Evolutionary conservation across 2,888 invertebrate genomes (phyloP).

Genomic region (Altica lythri): DNA sequence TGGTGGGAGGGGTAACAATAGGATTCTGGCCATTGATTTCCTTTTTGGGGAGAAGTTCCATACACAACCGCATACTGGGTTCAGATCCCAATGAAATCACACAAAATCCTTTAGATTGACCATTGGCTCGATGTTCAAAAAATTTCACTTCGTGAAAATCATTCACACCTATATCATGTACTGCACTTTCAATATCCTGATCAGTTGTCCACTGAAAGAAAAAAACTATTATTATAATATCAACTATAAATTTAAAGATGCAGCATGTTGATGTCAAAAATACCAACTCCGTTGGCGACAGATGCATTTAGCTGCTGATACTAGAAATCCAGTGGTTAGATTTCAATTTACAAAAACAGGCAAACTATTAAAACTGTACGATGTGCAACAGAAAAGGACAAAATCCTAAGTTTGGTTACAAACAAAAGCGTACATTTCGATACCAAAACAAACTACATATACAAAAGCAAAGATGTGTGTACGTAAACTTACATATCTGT

Average conservation of each 20-base stretch:
- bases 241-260: neutral
- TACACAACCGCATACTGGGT: slow-evolving; percentile 81
- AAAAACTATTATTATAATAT: neutral
- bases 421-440: too few relatives aligned
- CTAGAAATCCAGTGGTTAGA: too few relatives aligned
- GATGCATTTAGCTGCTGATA: too few relatives aligned
- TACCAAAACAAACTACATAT: too few relatives aligned
- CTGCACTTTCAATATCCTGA: slow-evolving; percentile 91
- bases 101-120: slow-evolving; percentile 98
- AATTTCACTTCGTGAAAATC: slow-evolving; percentile 99
- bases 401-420: too few relatives aligned
- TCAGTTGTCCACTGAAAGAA: slow-evolving; percentile 93
- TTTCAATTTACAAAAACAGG: too few relatives aligned
- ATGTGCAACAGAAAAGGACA: too few relatives aligned
- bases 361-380: too few relatives aligned
- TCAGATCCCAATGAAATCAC: slow-evolving; percentile 94
- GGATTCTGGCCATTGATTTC: slow-evolving; percentile 96
- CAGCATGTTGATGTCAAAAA: too few relatives aligned
- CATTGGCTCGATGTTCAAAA: slow-evolving; percentile 98
- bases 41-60: slow-evolving; percentile 94
- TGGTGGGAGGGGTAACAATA: slow-evolving; percentile 92
- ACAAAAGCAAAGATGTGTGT: too few relatives aligned
- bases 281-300: too few relatives aligned
- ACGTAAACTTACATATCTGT: too few relatives aligned
- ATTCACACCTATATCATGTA: slow-evolving; percentile 83